Percentiles rank a stretch among this genome's conserved stretches.
phyloP scores from a whole-genome alignment of 2,888 invertebrate species.

The Ormyrus labotus region DNA sequence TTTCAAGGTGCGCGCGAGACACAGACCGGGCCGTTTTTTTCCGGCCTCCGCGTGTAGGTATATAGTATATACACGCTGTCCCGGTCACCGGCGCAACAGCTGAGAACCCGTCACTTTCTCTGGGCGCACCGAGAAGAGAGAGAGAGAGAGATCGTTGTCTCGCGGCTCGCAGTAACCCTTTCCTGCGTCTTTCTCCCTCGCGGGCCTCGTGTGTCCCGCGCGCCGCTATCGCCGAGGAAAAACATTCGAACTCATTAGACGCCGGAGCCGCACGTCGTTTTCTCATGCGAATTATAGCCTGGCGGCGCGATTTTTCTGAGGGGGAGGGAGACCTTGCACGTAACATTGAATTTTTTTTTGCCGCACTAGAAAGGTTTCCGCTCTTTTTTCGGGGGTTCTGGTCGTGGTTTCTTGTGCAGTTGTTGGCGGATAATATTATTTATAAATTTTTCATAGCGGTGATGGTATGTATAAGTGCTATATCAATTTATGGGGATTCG shows the following conservation, averaged over 20 bases:
- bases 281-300: neutral
- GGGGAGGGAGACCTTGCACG: no score
- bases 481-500: no score
- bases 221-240: neutral
- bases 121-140: conserved; percentile 36
- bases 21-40: conserved; percentile 1
- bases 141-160: conserved; percentile 49
- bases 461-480: no score
- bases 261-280: neutral
- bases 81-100: conserved; percentile 50
- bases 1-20: neutral
- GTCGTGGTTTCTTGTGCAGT: no score
- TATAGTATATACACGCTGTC: neutral
- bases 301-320: neutral
- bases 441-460: no score
- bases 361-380: no score
- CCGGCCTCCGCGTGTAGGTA: neutral
- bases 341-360: no score
- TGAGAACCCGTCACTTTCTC: conserved; percentile 57
- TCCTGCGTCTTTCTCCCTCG: neutral
- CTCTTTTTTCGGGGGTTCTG: no score
- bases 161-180: conserved; percentile 2
- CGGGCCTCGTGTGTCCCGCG: no score
- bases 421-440: no score
- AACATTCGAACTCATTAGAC: conserved; percentile 9